A percentile compares a stretch with the other conserved stretches of the same genome.
Evolutionary conservation across 2,797 vertebrate genomes (phyloP).

Genomic region (Chloroceryle amazona): DNA sequence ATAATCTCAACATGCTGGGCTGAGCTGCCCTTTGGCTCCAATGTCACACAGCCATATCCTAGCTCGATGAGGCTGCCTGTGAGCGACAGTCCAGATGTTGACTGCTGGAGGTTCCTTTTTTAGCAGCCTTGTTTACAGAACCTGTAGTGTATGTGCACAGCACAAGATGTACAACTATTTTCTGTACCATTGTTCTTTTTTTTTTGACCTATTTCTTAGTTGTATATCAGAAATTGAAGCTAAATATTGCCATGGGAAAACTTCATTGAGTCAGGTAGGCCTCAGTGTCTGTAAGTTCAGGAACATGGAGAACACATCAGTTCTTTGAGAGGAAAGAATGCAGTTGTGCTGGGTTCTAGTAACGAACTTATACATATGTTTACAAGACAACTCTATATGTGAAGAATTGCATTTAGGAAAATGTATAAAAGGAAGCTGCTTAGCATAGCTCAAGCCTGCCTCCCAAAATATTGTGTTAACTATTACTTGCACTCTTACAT

Average conservation of each 20-base stretch:
- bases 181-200: background rate
- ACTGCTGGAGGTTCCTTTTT: background rate
- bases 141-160: fast-evolving
- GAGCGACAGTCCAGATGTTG: background rate
- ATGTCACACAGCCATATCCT: fast-evolving
- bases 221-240: background rate
- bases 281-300: background rate
- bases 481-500: background rate
- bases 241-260: background rate
- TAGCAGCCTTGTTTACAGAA: background rate
- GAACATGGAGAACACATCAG: background rate
- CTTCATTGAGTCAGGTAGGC: background rate
- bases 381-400: background rate
- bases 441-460: background rate
- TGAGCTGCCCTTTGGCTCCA: background rate
- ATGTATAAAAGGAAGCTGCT: background rate
- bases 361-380: background rate
- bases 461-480: background rate
- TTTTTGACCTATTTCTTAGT: background rate
- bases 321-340: background rate
- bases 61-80: background rate
- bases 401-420: background rate
- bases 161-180: background rate
- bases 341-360: background rate
- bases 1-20: background rate